phyloP scores from a whole-genome alignment of 2,888 invertebrate species.

The Lepidonotus clava region DNA sequence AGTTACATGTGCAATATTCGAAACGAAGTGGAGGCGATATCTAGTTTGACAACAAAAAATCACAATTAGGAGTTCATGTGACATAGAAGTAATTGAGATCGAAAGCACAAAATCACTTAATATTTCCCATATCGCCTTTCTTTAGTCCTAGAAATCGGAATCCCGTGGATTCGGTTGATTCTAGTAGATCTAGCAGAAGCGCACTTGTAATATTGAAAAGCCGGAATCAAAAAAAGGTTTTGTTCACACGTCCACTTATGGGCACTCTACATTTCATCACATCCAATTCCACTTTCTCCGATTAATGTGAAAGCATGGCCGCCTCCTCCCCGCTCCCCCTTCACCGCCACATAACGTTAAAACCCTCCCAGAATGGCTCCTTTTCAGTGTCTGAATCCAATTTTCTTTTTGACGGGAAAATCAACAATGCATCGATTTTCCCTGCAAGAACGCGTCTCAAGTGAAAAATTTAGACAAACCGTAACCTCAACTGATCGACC shows the following conservation, averaged over 20 bases:
- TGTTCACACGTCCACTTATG: not conserved
- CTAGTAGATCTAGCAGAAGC: not conserved
- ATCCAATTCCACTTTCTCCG: not conserved
- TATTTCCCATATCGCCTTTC: too few relatives aligned
- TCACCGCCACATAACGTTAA: not conserved
- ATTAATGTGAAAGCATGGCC: not conserved
- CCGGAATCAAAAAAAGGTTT: not conserved
- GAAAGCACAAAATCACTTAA: too few relatives aligned
- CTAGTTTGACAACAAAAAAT: too few relatives aligned
- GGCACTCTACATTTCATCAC: constrained; percentile 3
- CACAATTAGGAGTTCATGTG: too few relatives aligned
- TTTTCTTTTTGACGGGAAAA: not conserved
- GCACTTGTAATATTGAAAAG: too few relatives aligned
- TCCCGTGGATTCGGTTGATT: too few relatives aligned
- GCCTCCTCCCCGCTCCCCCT: not conserved
- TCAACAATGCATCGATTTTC: constrained; percentile 37
- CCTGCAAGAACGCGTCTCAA: not conserved
- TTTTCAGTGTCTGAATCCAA: not conserved
- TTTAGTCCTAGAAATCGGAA: too few relatives aligned
- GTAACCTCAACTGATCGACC: constrained; percentile 2
- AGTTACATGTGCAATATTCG: too few relatives aligned
- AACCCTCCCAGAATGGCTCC: constrained; percentile 10
- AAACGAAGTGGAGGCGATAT: too few relatives aligned
- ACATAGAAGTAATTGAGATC: too few relatives aligned
- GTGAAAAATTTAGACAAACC: constrained; percentile 33